Conservation (phyloP, 1,140 invertebrate species). For the Aphis craccivora region DNA sequence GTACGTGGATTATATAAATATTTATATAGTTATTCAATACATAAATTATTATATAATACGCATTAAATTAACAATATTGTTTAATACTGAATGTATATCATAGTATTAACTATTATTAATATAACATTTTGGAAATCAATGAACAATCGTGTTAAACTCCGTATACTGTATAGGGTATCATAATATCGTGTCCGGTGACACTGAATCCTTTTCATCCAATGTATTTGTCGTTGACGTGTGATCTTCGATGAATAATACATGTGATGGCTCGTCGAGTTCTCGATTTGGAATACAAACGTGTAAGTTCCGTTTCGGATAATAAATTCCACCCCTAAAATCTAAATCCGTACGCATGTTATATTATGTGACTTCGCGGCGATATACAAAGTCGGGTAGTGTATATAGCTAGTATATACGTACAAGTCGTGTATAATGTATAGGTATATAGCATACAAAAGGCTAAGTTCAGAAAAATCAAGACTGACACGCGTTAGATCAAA, state of each 20-base stretch:
- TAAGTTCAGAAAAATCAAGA: conserved; percentile 46
- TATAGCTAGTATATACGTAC: not conserved
- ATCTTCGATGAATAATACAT: conserved; percentile 45
- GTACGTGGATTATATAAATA: not conserved
- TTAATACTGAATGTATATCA: not conserved
- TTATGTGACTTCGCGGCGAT: not conserved
- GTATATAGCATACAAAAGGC: conserved; percentile 12
- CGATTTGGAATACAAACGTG: conserved; percentile 49
- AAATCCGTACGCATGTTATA: conserved; percentile 34
- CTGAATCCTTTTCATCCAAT: not conserved
- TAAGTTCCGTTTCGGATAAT: conserved; percentile 52
- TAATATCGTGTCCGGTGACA: conserved; percentile 6
- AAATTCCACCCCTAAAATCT: conserved; percentile 49
- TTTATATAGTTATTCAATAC: not conserved
- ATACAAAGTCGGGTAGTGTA: not conserved
- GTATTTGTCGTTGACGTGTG: conserved; percentile 43
- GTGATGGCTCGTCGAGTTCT: not conserved
- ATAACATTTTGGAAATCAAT: not conserved
- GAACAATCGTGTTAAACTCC: not conserved
- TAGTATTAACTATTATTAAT: no score
- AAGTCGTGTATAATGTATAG: not conserved
- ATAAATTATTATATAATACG: not conserved
- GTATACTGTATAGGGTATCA: not conserved
- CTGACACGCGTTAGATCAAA: conserved; percentile 44
- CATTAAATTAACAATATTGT: not conserved